A percentile compares a stretch with the other conserved stretches of the same genome.
phyloP scores from a whole-genome alignment of 2,888 invertebrate species.

The Epistrophe grossulariae region DNA sequence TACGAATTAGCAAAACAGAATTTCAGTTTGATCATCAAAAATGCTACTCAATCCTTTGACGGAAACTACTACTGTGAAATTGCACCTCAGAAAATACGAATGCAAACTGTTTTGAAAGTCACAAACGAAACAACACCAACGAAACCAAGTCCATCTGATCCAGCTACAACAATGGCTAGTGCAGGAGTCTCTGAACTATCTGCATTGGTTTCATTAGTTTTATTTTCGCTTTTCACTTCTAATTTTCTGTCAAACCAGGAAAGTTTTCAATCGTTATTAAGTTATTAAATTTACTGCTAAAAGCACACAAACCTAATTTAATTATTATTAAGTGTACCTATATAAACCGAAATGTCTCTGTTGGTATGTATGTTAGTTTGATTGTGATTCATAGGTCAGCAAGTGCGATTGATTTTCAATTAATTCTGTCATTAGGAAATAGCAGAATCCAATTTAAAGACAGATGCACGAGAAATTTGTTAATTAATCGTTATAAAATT shows the following conservation, averaged over 20 bases:
- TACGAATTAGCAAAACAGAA: conserved; percentile 51
- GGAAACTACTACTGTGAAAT: conserved; percentile 68
- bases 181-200: background rate
- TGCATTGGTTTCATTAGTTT: background rate
- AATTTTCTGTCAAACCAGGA: conserved; percentile 26
- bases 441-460: background rate
- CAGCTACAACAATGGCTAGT: conserved; percentile 22
- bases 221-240: conserved; percentile 30
- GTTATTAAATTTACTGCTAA: conserved; percentile 45
- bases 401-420: background rate
- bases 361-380: background rate
- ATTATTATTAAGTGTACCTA: background rate
- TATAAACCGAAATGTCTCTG: background rate
- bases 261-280: conserved; percentile 38
- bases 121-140: conserved; percentile 40
- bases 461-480: background rate
- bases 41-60: conserved; percentile 56
- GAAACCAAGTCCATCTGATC: conserved; percentile 28
- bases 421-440: background rate
- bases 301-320: conserved; percentile 5
- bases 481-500: background rate
- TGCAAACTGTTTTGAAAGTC: conserved; percentile 61
- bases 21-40: conserved; percentile 60
- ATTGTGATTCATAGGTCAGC: too few species aligned
- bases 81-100: conserved; percentile 56